Base-by-base conservation (phyloP, 2,888 invertebrate genomes). In the Caenorhabditis wallacei region DNA sequence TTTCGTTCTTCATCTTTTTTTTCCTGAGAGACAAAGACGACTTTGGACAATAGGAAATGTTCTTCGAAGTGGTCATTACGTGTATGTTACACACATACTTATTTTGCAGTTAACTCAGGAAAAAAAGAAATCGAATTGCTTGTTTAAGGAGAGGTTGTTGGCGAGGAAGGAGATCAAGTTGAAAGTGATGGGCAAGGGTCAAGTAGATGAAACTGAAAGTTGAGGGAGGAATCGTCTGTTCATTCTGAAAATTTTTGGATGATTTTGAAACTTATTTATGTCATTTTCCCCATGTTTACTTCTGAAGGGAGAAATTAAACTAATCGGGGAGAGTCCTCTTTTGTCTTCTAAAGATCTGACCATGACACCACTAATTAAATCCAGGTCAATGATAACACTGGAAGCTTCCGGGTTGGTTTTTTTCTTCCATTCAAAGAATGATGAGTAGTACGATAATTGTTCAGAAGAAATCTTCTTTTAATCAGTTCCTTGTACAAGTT, bases 21-120 rank as follows among this genome's bases (percentile, higher is more conserved):
- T 61, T 43, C 54, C 24, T 51, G 35, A 48, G 59, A 18, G 43
- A 53, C 40, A 63, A 74, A 66, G 66, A 53, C 57, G 66, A 53
- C 57, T 26, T 51, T 46, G 61, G 53, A 53, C 76, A 61, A 68
- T 59, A 37, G 53, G 18, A 56, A 46, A 54, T 74, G 74, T 75
- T 68, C 75, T 68, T 48, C 57, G 57, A 66, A 66, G 46, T 57
- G 75, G 75, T 66, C 75, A 75, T 75, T 75, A 75, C 59, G 51
- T 64, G 43, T 53, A 30, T 61, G 24, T 66, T 76, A 76, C 74
- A 72, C 72, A 56, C 40, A 40, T 40, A 40, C 40, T 54, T 64
- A 30, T 54, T 53, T 72, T 63, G 69, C 43, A 57, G 69, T 61
- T 71, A 20, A 59, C 37, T 63, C 37, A 24, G 56, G 56, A 51